Conservation (phyloP, 2,888 invertebrate genomes). For the Mesorhabditis spiculigera region DNA sequence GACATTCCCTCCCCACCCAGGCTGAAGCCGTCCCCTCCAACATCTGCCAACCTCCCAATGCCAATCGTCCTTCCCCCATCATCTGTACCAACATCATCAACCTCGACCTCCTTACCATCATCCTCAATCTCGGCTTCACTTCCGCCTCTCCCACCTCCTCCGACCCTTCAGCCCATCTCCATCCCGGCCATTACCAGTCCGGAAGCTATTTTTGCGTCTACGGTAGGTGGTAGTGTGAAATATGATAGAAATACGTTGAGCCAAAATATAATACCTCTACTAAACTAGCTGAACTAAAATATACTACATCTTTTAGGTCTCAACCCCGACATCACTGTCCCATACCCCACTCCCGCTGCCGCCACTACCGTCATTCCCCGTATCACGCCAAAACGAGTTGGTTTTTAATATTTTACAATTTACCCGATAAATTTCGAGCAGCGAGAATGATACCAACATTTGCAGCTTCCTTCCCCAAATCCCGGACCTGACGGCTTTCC, state of each 20-base stretch:
- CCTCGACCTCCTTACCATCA: too few species aligned
- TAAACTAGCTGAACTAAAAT: background rate
- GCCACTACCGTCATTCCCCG: background rate
- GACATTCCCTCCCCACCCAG: too few species aligned
- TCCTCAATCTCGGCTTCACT: background rate
- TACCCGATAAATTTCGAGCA: background rate
- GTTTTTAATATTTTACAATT: background rate
- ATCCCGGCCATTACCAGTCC: too few species aligned
- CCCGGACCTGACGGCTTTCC: background rate
- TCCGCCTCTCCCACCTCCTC: background rate
- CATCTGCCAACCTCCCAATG: too few species aligned
- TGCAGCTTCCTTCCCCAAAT: conserved; percentile 1
- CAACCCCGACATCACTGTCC: background rate
- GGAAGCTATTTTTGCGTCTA: too few species aligned
- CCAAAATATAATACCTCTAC: too few species aligned
- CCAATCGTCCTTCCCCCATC: too few species aligned
- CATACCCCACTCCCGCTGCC: background rate
- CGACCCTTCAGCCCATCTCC: background rate
- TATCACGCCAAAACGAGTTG: background rate
- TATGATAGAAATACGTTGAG: too few species aligned
- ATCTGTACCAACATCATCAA: too few species aligned
- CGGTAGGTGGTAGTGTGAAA: too few species aligned
- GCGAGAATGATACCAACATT: background rate
- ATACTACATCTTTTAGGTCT: background rate
- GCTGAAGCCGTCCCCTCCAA: too few species aligned